Base-by-base conservation (phyloP, 2,113 vertebrate species). In the Gasterosteus aculeatus region DNA sequence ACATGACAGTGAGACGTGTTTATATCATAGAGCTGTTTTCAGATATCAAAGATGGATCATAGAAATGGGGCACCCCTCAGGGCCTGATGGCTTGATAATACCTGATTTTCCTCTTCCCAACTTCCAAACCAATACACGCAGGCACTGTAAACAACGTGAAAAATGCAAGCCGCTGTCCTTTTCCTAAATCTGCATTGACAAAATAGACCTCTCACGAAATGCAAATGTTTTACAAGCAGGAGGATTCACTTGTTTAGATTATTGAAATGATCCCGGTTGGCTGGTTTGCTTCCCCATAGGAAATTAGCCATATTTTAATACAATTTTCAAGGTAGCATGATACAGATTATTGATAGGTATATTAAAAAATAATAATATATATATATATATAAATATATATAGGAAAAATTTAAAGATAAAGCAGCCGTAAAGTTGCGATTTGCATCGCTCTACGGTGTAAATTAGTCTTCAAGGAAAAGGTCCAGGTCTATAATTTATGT, bases 181-280 rank as follows among this genome's bases (percentile, higher is more conserved):
- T 58, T 49, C 15, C 83, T 66, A 66, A 83, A 77, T 82, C 77
- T 66, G 41, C 0, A 83, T 65, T 83, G 39, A 69, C 63, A 85
- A 57, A 67, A 61, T 53, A 83, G 78, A 78, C 26, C 2, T 76
- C 56, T 18, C 14, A 51, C 61, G 78, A 88, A 81, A 83, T 87
- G 76, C 60, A 86, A 84, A 90, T 89, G 38, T n/a, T 1, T 35
- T 35, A 44, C 59, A 83, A n/a, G 65, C 57, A 67, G 31, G 72
- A 79, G 68, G 72, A 71, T 70, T 84, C 56, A 72, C 39, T 86
- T 69, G 74, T 76, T 47, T 68, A 81, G 85, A 84, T 84, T 85
- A 89, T 78, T 80, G 51, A 85, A 84, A 85, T 85, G 77, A 89
- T 88, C 80, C 78, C 3, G 26, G 74, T 16, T 18, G 47, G 47